These are phyloP conservation scores for Thymelicus sylvestris DNA, from an alignment of 2,888 invertebrate genomes.

Conservation along the genomic window DNA sequence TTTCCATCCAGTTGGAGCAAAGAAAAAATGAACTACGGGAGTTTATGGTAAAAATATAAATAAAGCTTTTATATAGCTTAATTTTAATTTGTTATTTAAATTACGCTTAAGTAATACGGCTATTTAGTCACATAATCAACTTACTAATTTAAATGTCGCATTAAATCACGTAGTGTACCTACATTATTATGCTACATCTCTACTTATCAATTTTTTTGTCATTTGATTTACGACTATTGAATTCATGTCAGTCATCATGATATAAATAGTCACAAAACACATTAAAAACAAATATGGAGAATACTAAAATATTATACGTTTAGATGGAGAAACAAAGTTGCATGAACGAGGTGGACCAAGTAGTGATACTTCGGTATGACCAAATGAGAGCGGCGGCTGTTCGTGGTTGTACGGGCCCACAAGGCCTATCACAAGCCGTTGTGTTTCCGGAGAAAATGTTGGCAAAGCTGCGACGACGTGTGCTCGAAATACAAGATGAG, in stretches of 20 bases:
- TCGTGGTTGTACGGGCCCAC: slow-evolving; percentile 69
- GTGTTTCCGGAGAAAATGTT: slow-evolving; percentile 87
- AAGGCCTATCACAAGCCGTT: slow-evolving; percentile 77
- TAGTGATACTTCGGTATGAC: slow-evolving; percentile 87
- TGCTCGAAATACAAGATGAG: slow-evolving; percentile 87
- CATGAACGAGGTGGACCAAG: slow-evolving; percentile 90
- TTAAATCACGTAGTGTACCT: too few species aligned
- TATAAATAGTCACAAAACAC: too few species aligned
- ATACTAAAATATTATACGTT: not conserved
- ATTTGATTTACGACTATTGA: too few species aligned
- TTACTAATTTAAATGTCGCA: too few species aligned
- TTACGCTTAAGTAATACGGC: too few species aligned
- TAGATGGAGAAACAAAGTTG: slow-evolving; percentile 90
- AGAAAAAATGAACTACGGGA: slow-evolving; percentile 86
- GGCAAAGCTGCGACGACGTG: slow-evolving; percentile 84
- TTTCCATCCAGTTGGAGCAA: slow-evolving; percentile 81
- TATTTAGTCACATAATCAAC: too few species aligned
- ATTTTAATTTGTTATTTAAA: not conserved
- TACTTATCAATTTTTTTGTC: too few species aligned
- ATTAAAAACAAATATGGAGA: too few species aligned
- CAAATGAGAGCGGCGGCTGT: slow-evolving; percentile 85
- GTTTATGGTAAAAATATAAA: slow-evolving; percentile 83
- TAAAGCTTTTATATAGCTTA: not conserved
- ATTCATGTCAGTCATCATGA: too few species aligned
- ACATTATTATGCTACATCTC: too few species aligned